These are phyloP conservation scores for Falco concolor DNA, from an alignment of 2,797 vertebrate species.

Conservation along the genomic window DNA sequence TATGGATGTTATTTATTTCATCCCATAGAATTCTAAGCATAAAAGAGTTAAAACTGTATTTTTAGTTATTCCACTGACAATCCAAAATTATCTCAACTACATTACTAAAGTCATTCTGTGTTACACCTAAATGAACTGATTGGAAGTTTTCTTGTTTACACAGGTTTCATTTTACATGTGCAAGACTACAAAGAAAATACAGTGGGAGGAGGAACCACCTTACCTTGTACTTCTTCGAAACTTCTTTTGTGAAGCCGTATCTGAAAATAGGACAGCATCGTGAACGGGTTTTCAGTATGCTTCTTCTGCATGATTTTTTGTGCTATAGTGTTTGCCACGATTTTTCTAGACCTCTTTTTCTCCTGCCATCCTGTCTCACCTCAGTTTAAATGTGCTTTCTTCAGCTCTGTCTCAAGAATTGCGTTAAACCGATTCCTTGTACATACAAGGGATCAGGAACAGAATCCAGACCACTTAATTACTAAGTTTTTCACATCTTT, in stretches of 20 bases:
- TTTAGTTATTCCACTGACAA: neutral
- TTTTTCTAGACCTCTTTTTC: neutral
- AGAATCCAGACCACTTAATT: neutral
- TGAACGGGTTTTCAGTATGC: neutral
- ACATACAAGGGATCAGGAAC: neutral
- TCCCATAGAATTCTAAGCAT: neutral
- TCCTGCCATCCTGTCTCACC: neutral
- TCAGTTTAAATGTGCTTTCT: neutral
- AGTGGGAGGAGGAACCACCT: neutral
- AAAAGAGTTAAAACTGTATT: neutral
- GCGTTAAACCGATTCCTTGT: neutral
- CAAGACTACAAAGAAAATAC: neutral
- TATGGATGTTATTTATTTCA: neutral
- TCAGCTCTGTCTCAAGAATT: neutral
- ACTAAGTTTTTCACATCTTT: neutral
- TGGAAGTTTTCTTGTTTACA: neutral
- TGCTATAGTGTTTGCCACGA: neutral
- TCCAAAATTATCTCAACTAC: neutral
- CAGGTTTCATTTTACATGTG: neutral
- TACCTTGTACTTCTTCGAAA: constrained; percentile 94
- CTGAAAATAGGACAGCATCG: constrained; percentile 74
- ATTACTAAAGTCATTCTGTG: neutral
- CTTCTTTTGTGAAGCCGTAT: constrained; percentile 95
- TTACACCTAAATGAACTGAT: neutral
- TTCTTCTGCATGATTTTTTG: neutral